phyloP scores from a whole-genome alignment of 2,888 invertebrate genomes.

The Reticulitermes lucifugus region DNA sequence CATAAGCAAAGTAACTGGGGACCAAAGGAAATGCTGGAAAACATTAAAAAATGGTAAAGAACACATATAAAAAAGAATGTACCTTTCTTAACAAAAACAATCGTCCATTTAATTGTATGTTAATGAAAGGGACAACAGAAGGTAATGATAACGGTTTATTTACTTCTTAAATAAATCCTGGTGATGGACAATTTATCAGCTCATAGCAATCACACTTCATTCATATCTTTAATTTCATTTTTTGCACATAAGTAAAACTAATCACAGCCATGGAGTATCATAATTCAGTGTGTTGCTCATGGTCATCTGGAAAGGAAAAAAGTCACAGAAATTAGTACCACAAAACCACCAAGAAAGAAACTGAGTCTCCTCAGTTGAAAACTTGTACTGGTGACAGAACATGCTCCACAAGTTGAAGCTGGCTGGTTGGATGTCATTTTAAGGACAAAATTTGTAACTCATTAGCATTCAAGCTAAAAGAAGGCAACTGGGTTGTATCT shows the following conservation, averaged over 20 bases:
- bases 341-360: background rate
- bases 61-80: background rate
- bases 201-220: slow-evolving; percentile 14
- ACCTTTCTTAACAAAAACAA: slow-evolving; percentile 6
- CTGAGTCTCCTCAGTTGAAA: too few species aligned
- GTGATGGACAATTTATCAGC: slow-evolving; percentile 1
- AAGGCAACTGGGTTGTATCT: too few species aligned
- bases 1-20: too few species aligned
- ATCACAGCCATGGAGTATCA: slow-evolving; percentile 45
- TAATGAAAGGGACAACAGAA: background rate
- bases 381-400: too few species aligned
- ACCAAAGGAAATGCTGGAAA: background rate
- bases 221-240: slow-evolving; percentile 3
- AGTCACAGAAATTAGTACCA: background rate
- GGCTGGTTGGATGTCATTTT: too few species aligned
- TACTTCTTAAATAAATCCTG: background rate
- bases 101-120: background rate
- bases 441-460: too few species aligned
- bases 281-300: slow-evolving; percentile 45
- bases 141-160: slow-evolving; percentile 7
- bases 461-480: too few species aligned
- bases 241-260: background rate
- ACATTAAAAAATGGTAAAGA: background rate
- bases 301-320: slow-evolving; percentile 42
- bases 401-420: too few species aligned